Evolutionary conservation across 2,113 vertebrate species (phyloP).

Genomic region (Merops nubicus): DNA sequence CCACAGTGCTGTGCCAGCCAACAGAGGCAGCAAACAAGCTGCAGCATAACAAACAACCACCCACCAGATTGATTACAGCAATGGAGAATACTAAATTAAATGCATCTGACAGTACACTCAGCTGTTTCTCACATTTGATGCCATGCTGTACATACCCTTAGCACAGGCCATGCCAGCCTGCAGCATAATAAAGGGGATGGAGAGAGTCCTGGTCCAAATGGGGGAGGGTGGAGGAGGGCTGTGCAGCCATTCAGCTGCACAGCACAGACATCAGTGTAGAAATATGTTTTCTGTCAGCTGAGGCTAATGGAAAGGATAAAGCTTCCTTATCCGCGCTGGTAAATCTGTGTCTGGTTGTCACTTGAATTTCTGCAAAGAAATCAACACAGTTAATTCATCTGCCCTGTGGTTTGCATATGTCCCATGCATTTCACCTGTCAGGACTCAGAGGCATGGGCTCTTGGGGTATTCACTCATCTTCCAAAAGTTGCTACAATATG

Average conservation of each 20-base stretch:
- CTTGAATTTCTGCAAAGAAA: not conserved
- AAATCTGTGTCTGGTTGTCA: not conserved
- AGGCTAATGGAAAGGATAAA: not conserved
- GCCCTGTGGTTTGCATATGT: not conserved
- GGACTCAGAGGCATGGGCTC: not conserved
- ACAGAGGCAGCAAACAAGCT: not conserved
- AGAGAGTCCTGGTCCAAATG: not conserved
- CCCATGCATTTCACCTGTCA: not conserved
- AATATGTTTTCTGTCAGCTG: not conserved
- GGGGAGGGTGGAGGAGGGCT: not conserved
- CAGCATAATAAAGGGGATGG: not conserved
- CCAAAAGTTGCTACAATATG: not conserved
- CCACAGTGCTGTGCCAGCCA: not conserved
- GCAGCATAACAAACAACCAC: not conserved
- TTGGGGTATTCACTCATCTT: not conserved
- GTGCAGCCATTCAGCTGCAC: not conserved
- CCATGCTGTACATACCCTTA: not conserved
- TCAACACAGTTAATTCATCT: not conserved
- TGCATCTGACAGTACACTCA: not conserved
- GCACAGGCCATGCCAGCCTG: not conserved
- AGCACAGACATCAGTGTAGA: not conserved
- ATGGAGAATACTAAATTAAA: not conserved
- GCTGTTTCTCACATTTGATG: not conserved
- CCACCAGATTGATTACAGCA: not conserved
- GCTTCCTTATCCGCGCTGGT: not conserved